Base-by-base conservation (phyloP, 2,797 vertebrate genomes). In the Melanotaenia trifasciata region DNA sequence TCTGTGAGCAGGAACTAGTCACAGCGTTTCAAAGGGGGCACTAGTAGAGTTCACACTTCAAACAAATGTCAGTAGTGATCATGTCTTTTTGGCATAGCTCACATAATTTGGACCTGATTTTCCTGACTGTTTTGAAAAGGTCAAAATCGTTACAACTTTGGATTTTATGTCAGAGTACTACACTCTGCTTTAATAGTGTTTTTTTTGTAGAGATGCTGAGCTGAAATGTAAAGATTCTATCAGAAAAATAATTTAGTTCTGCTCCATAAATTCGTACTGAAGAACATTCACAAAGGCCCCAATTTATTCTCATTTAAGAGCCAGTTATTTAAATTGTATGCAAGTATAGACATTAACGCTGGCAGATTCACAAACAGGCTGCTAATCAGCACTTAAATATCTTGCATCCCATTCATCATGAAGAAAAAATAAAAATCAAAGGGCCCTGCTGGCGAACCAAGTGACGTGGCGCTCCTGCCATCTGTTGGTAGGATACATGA, bases 391-490 rank as follows among this genome's bases (percentile, higher is more conserved):
- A 76, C 53, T 73, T 80, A 68, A 74, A 26, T 45, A 69, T 79
- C 60, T 53, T 59, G 47, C 58, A 43, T 78, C 38, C 16, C 40
- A 36, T 30, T 40, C 60, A 53, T 67, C n/a, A 38, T 72, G 47
- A 65, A 13, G 11, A 20, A 40, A 36, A 54, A 35, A 36, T 70
- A 59, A 76, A 45, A 72, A 66, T 75, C 64, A 77, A 75, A 78
- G 67, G 64, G 24, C 2, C 9, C 6, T 5, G 0, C 10, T 13
- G 3, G 0, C 1, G 2, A 67, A 53, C 13, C 6, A 1, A 53
- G 58, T 50, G 64, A 69, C 79, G 90, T 53, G 20, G 53, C 69
- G 38, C 79, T 94, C 85, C 93, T 94, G 93, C 94, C 94, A 87
- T 77, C 94, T 87, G 72, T 59, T 90, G 94, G 94, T 58, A 33